Percentiles rank a stretch among this genome's conserved stretches.
Conservation (phyloP, 2,888 invertebrate genomes). For the Synergus laeviventris region DNA sequence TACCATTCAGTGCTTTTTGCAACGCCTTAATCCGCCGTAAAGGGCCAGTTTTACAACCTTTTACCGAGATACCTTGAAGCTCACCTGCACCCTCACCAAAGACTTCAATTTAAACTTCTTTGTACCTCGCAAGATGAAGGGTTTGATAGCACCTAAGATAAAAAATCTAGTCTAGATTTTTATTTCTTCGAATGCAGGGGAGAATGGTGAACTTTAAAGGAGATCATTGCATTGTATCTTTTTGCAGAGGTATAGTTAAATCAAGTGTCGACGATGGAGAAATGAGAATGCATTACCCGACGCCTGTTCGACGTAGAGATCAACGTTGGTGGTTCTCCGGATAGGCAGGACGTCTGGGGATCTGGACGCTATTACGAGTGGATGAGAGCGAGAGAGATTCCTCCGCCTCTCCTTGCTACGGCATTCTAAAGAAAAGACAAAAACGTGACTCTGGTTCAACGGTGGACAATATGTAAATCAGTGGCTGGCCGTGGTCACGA, state of each 20-base stretch:
- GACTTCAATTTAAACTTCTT: neutral
- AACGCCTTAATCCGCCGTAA: conserved; percentile 60
- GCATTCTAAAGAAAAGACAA: conserved; percentile 74
- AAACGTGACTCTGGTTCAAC: conserved; percentile 71
- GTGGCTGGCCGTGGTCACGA: conserved; percentile 75
- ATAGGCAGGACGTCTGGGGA: conserved; percentile 67
- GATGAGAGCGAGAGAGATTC: conserved; percentile 55
- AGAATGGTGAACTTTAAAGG: neutral
- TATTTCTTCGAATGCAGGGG: neutral
- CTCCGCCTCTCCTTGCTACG: conserved; percentile 57
- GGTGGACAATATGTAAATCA: conserved; percentile 76
- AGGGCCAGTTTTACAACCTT: conserved; percentile 51
- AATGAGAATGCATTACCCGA: conserved; percentile 70
- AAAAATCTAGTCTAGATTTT: neutral
- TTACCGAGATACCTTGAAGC: conserved; percentile 41
- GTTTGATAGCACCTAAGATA: neutral
- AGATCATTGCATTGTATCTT: conserved; percentile 3
- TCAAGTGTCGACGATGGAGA: conserved; percentile 55
- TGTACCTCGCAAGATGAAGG: no score
- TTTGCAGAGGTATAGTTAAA: conserved; percentile 9
- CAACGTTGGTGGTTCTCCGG: conserved; percentile 74
- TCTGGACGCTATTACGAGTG: conserved; percentile 70
- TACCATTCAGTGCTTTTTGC: conserved; percentile 55
- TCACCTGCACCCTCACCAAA: conserved; percentile 4
- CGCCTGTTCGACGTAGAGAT: conserved; percentile 66